Percentiles rank a stretch among this genome's conserved stretches.
phyloP scores from a whole-genome alignment of 2,888 invertebrate genomes.

The Sinotaia quadrata region DNA sequence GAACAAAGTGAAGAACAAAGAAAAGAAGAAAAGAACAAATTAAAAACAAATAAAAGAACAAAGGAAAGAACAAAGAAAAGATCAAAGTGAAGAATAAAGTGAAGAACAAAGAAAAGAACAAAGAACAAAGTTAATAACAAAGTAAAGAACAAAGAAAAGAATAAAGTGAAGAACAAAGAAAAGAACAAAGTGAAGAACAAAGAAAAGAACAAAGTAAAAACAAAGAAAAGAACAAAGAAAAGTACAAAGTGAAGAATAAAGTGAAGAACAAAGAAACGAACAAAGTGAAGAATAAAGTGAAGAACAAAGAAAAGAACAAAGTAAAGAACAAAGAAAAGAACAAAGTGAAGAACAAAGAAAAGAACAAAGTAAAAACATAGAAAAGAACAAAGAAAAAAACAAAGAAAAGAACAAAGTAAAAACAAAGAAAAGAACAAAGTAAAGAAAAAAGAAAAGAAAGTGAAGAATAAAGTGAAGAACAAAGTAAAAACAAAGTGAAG shows the following conservation, averaged over 20 bases:
- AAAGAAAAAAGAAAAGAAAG: neutral
- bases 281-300: constrained; percentile 6
- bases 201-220: neutral
- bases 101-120: neutral
- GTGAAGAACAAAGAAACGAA: constrained; percentile 4
- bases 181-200: neutral
- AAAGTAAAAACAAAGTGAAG: neutral
- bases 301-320: constrained; percentile 5
- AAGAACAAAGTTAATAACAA: no score
- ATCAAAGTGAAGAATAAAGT: neutral
- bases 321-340: neutral
- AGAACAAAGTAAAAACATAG: neutral
- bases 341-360: neutral
- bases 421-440: neutral
- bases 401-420: neutral
- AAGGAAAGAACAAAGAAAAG: neutral
- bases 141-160: neutral
- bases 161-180: neutral
- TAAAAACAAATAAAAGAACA: neutral
- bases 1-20: neutral
- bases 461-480: neutral
- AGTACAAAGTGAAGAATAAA: no score
- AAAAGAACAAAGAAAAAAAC: neutral
- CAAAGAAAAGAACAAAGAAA: neutral
- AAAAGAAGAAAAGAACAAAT: no score